These are phyloP conservation scores for Drosophila phalerata DNA, from an alignment of 2,888 invertebrate genomes.

Conservation along the genomic window DNA sequence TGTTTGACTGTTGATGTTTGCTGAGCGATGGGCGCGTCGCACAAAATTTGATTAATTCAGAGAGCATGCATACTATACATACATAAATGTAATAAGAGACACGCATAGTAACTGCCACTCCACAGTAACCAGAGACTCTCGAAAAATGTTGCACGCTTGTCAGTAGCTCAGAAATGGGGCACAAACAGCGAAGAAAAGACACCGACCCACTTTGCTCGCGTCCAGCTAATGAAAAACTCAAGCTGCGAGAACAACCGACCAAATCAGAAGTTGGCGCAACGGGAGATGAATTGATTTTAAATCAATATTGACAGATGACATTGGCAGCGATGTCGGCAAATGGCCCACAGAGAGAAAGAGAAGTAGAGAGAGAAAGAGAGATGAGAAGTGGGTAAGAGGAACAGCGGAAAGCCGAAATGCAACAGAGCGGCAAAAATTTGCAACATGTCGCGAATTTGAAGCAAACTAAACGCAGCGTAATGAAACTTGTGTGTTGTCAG, in stretches of 20 bases:
- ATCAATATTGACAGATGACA: constrained; percentile 81
- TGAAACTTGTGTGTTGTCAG: constrained; percentile 49
- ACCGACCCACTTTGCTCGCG: constrained; percentile 16
- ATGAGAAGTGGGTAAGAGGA: not conserved
- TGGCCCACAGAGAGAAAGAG: constrained; percentile 21
- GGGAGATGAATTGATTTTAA: constrained; percentile 79
- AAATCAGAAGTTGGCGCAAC: constrained; percentile 65
- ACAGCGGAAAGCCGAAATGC: constrained; percentile 10
- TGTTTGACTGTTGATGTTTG: constrained; percentile 1
- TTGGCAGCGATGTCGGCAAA: constrained; percentile 46
- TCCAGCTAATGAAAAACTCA: constrained; percentile 70
- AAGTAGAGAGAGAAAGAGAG: not conserved
- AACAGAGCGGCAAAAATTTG: constrained; percentile 46
- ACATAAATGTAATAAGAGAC: constrained; percentile 48
- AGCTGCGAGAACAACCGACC: constrained; percentile 49
- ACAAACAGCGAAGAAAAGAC: constrained; percentile 2
- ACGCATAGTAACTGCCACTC: constrained; percentile 18
- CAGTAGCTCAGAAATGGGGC: constrained; percentile 3
- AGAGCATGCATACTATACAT: constrained; percentile 46
- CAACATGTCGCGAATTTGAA: constrained; percentile 55
- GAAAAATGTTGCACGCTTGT: not conserved
- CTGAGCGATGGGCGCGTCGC: constrained; percentile 56
- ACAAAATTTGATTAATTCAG: constrained; percentile 74
- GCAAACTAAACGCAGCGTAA: constrained; percentile 52
- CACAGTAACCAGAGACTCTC: constrained; percentile 1